Evolutionary conservation across 2,797 vertebrate species (phyloP), one percentile per base, ranked within the genome.

Genomic region (Yasuhikotakia modesta): DNA sequence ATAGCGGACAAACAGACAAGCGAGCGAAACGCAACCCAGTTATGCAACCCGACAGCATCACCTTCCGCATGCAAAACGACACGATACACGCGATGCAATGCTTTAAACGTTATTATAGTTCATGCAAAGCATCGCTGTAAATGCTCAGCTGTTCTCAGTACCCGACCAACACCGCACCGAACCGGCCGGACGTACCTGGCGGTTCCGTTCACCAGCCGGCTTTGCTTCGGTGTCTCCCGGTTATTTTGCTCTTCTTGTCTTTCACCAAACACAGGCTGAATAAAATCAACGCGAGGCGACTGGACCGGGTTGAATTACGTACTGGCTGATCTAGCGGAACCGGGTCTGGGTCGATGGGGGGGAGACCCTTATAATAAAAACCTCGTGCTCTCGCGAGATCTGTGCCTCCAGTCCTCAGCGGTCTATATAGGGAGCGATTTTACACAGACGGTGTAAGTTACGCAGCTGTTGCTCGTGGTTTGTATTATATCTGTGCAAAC

Each of bases 381-480:
- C 45, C 53, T 16, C n/a, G 39, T 32, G 52, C 19, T 88, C 85
- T 87, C 87, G 87, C 87, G 87, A 88, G 86, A 88, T 22, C 11
- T 68, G 48, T 16, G 35, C 35, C 50, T 19, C 45, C 58, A 35
- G 17, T 12, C 19, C 17, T 58, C 1, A 73, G 52, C 45, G 22
- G 72, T 14, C n/a, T 39, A 4, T 35, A 35, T 35, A 35, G 48
- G 21, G 61, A 55, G 16, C 32, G n/a, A n/a, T 39, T 74, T 65
- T 53, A 30, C 22, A 27, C 30, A 65, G 45, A 12, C 17, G 35
- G 5, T 7, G 8, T n/a, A n/a, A n/a, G n/a, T n/a, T n/a, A n/a
- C n/a, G n/a, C n/a, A n/a, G n/a, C n/a, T n/a, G n/a, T n/a, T n/a
- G n/a, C n/a, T n/a, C n/a, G n/a, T n/a, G n/a, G n/a, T n/a, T n/a